A percentile compares a stretch with the other conserved stretches of the same genome.
These are phyloP conservation scores for Pteromalus puparum DNA, from an alignment of 1,140 invertebrate species.

Conservation along the genomic window DNA sequence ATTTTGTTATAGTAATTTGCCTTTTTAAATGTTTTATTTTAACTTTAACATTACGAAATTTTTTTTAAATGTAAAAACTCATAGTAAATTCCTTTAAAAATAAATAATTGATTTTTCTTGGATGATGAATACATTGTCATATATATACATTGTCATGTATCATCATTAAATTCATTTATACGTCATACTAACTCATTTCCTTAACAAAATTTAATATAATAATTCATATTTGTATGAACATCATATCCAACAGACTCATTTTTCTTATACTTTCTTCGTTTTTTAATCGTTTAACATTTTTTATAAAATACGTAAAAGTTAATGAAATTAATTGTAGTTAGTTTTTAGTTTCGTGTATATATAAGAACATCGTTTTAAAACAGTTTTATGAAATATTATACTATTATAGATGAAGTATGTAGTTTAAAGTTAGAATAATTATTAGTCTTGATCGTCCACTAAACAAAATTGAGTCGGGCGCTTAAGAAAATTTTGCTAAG, in stretches of 20 bases:
- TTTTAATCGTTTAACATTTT: neutral
- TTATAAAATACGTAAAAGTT: neutral
- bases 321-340: neutral
- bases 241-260: no score
- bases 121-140: neutral
- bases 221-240: no score
- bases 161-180: no score
- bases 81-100: neutral
- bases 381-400: neutral
- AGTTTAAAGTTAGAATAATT: neutral
- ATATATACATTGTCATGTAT: no score
- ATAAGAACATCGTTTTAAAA: neutral
- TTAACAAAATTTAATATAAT: no score
- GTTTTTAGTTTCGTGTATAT: neutral
- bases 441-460: neutral
- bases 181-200: no score
- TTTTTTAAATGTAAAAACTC: neutral
- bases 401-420: neutral
- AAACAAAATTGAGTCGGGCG: neutral
- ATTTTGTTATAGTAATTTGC: neutral
- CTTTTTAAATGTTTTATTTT: neutral
- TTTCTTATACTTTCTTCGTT: neutral
- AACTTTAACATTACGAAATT: neutral
- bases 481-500: constrained; percentile 7
- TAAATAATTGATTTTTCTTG: neutral